Evolutionary conservation across 2,113 vertebrate species (phyloP).

Genomic region (Calyptommatus sinebrachiatus): DNA sequence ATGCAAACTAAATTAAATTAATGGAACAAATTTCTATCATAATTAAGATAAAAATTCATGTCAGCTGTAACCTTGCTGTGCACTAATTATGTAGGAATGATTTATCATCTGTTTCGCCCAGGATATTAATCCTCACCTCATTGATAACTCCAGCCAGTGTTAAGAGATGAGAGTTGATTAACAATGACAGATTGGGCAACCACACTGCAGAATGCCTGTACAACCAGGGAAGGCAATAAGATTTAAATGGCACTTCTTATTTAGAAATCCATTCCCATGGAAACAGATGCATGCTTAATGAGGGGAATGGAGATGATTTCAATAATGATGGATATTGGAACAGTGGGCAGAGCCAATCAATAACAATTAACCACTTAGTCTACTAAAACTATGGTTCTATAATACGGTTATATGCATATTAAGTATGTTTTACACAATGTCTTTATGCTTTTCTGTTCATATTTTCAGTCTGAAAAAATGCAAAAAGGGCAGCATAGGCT

Average conservation of each 20-base stretch:
- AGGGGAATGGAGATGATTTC: slow-evolving; percentile 76
- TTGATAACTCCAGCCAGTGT: slow-evolving; percentile 87
- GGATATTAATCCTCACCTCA: slow-evolving; percentile 92
- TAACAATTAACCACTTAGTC: slow-evolving; percentile 76
- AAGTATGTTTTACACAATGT: slow-evolving; percentile 54
- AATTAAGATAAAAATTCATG: slow-evolving; percentile 98
- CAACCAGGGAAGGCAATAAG: slow-evolving; percentile 75
- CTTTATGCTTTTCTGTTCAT: slow-evolving; percentile 58
- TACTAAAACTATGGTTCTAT: slow-evolving; percentile 73
- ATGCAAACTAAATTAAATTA: slow-evolving; percentile 94
- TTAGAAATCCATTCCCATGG: slow-evolving; percentile 79
- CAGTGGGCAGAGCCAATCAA: slow-evolving; percentile 76
- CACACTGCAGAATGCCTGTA: slow-evolving; percentile 70
- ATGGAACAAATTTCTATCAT: slow-evolving; percentile 93
- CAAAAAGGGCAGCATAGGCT: slow-evolving; percentile 38
- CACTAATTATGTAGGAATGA: slow-evolving; percentile 97
- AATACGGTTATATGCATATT: slow-evolving; percentile 71
- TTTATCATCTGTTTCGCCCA: slow-evolving; percentile 89
- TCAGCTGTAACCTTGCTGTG: slow-evolving; percentile 94
- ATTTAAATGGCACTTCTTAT: slow-evolving; percentile 70
- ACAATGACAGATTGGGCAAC: slow-evolving; percentile 88
- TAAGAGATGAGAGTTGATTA: slow-evolving; percentile 92
- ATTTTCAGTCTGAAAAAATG: slow-evolving; percentile 35
- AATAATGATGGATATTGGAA: slow-evolving; percentile 79
- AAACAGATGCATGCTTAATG: slow-evolving; percentile 83